Conservation (phyloP, 2,113 vertebrate genomes). For the Megaptera novaeangliae region DNA sequence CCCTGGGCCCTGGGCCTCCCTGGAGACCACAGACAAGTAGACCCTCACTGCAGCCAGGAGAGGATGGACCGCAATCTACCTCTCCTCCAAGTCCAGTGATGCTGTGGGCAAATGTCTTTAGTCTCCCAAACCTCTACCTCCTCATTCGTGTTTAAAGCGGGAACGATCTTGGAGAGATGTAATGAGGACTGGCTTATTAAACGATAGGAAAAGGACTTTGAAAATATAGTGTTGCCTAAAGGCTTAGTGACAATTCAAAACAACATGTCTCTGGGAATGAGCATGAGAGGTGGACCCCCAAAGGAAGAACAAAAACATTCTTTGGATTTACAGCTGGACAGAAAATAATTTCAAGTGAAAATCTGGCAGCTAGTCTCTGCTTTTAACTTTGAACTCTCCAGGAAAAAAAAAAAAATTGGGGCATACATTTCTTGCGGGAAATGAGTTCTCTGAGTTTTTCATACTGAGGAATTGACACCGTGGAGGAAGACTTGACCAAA, state of each 20-base stretch:
- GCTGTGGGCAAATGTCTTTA: background rate
- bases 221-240: background rate
- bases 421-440: background rate
- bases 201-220: background rate
- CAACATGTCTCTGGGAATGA: background rate
- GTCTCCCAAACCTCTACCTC: background rate
- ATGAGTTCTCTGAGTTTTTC: background rate
- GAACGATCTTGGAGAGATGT: background rate
- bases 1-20: fast-evolving
- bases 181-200: background rate
- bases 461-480: background rate
- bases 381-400: background rate
- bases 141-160: background rate
- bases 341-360: constrained; percentile 50
- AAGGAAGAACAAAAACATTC: background rate
- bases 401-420: background rate
- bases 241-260: background rate
- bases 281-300: background rate
- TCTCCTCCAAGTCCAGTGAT: background rate
- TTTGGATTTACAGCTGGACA: background rate
- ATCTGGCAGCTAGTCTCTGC: background rate
- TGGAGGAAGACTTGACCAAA: background rate
- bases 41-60: fast-evolving
- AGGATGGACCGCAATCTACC: fast-evolving
- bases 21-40: background rate